Evolutionary conservation across 2,888 invertebrate species (phyloP), one percentile per base, ranked within the genome.

Genomic region (Zaprionus obscuricornis): DNA sequence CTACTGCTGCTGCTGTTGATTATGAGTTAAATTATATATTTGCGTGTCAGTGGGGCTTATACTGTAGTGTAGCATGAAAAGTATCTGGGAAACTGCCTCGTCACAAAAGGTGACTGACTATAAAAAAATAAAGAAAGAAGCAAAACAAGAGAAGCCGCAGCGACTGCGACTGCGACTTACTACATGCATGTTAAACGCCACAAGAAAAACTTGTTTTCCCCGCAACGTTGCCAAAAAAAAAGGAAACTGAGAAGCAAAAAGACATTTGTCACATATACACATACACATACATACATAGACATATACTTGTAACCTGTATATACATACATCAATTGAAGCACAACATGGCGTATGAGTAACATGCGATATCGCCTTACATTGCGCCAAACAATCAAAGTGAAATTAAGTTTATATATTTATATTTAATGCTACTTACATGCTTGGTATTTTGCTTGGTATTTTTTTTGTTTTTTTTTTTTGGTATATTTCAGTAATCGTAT

Each of bases 331-430:
- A 11, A 46, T 39, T 46, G 46, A 57, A 37, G 57, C 60, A 76
- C 58, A 72, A 65, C 81, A 74, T 60, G 84, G 68, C 86, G 84
- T 85, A 81, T 81, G 82, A 77, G 78, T 73, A 84, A 86, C 81
- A 82, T 82, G 81, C 86, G 81, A 82, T 86, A 86, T 82, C 82
- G 82, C 68, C 74, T 86, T 86, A 86, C 85, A 85, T 66, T 85
- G 85, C 79, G 78, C 84, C 81, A 86, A 84, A 66, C 81, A 82
- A 82, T 82, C 81, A 82, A 86, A 82, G 72, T 77, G 68, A 84
- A 81, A 82, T 82, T 82, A 82, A 86, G 81, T 86, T 84, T 77
- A 85, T 79, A 79, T 63, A 83, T 85, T 76, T 79, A 79, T 63
- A 83, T 85, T 76, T 83, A 85, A 79, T 83, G 85, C 81, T 64